Conservation (phyloP, 1,140 invertebrate species). For the Coelopa frigida region DNA sequence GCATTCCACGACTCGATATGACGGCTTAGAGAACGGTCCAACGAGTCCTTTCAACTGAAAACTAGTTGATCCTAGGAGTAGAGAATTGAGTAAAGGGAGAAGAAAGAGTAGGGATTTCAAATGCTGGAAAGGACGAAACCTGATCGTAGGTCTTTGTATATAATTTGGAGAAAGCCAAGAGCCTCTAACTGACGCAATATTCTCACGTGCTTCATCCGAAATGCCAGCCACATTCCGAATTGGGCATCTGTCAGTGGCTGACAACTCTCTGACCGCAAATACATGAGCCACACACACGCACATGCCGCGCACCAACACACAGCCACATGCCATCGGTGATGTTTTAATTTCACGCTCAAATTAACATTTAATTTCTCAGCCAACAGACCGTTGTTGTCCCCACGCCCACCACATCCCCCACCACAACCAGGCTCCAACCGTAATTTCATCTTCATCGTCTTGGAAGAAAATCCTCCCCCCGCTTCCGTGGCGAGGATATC, state of each 20-base stretch:
- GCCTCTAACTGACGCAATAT: background rate
- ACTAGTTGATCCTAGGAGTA: too few species aligned
- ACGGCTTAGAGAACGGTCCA: too few species aligned
- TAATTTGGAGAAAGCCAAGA: background rate
- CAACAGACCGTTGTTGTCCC: too few species aligned
- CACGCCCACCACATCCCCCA: too few species aligned
- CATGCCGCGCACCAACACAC: background rate
- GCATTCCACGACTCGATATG: too few species aligned
- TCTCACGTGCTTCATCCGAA: background rate
- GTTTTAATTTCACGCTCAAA: constrained; percentile 41
- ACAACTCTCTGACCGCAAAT: background rate
- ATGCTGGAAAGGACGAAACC: too few species aligned
- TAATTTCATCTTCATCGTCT: background rate
- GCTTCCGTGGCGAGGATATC: too few species aligned
- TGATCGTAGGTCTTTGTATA: too few species aligned
- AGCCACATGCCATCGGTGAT: constrained; percentile 15
- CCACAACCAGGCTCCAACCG: constrained; percentile 3
- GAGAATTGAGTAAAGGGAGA: too few species aligned
- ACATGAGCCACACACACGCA: background rate
- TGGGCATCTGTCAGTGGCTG: background rate
- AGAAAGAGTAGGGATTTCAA: too few species aligned
- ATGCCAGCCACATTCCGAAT: background rate
- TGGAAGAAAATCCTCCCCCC: too few species aligned
- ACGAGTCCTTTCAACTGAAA: too few species aligned
- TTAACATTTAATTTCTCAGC: constrained; percentile 34